Conservation (phyloP, 2,797 vertebrate genomes). For the Odontamblyopus lacepedii region DNA sequence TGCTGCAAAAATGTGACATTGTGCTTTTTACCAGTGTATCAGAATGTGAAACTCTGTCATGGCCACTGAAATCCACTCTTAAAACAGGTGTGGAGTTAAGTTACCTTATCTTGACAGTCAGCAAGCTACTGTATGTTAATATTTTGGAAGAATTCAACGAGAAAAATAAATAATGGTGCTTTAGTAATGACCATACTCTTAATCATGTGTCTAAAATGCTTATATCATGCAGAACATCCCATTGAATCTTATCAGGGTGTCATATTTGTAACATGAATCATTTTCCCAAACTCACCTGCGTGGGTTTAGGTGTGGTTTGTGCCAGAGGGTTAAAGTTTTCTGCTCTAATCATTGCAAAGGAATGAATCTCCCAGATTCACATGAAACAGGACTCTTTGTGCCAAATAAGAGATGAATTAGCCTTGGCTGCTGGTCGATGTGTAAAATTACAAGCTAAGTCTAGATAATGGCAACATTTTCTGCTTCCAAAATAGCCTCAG, state of each 20-base stretch:
- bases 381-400: conserved; percentile 42
- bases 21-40: neutral
- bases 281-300: conserved; percentile 21
- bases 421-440: neutral
- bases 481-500: neutral
- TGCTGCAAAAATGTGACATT: too few species aligned
- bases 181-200: neutral
- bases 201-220: conserved; percentile 10
- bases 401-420: conserved; percentile 6
- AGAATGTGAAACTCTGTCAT: neutral
- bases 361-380: conserved; percentile 51
- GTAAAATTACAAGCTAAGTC: neutral
- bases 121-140: too few species aligned
- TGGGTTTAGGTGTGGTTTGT: conserved; percentile 32
- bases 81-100: neutral
- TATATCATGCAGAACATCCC: conserved; percentile 10
- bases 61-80: neutral
- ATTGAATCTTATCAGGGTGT: neutral
- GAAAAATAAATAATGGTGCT: neutral
- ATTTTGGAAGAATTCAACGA: neutral
- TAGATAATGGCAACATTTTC: neutral
- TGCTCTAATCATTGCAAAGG: conserved; percentile 32
- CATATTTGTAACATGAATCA: conserved; percentile 55
- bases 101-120: neutral
- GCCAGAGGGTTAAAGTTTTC: conserved; percentile 26